Conservation (phyloP, 2,888 invertebrate species). For the Drosophila siamana region DNA sequence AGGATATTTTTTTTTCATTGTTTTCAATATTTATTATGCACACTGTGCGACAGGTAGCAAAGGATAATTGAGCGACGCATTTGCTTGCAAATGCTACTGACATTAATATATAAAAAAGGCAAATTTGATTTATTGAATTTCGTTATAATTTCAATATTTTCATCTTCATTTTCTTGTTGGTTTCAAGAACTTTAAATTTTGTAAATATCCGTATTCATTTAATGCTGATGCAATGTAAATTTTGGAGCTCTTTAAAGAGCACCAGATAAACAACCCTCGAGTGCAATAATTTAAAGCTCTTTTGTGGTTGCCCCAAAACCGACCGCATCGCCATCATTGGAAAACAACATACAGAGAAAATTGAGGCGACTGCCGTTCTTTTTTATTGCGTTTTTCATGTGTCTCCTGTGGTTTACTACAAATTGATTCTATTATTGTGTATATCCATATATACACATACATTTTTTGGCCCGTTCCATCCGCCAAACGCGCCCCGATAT, state of each 20-base stretch:
- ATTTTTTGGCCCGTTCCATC: conserved; percentile 6
- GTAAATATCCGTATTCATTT: too few species aligned
- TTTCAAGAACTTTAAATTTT: too few species aligned
- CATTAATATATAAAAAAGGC: too few species aligned
- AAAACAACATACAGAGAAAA: conserved; percentile 20
- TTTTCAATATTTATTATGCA: neutral
- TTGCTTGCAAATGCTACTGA: too few species aligned
- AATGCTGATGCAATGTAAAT: too few species aligned
- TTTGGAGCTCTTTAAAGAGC: conserved; percentile 8
- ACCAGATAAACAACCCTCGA: too few species aligned
- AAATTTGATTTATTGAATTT: too few species aligned
- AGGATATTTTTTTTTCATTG: neutral
- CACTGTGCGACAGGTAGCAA: too few species aligned
- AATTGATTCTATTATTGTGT: conserved; percentile 81
- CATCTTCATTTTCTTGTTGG: too few species aligned
- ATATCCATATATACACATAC: conserved; percentile 2
- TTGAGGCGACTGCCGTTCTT: conserved; percentile 55
- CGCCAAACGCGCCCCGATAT: conserved; percentile 26
- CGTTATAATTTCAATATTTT: too few species aligned
- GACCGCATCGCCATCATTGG: conserved; percentile 59
- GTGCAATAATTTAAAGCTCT: conserved; percentile 72
- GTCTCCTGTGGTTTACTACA: conserved; percentile 80
- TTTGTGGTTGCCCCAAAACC: conserved; percentile 63
- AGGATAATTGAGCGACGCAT: too few species aligned
- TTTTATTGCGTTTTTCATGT: conserved; percentile 75